These are phyloP conservation scores for Polyergus mexicanus DNA, from an alignment of 1,140 invertebrate genomes.

Conservation along the genomic window DNA sequence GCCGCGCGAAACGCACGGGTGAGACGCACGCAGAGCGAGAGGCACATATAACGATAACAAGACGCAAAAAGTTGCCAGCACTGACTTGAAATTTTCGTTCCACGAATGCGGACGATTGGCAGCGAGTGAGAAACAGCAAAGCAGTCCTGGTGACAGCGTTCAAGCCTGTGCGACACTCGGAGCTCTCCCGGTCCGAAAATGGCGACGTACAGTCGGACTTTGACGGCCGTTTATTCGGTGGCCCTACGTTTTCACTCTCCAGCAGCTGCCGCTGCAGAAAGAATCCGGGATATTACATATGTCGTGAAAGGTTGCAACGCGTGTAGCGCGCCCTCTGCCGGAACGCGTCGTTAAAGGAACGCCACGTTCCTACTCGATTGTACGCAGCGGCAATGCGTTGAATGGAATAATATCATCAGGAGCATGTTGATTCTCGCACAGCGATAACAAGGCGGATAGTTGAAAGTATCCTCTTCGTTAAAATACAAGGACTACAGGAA, in stretches of 20 bases:
- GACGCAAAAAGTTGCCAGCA: conserved; percentile 85
- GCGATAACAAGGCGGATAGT: too few species aligned
- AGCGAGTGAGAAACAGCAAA: conserved; percentile 70
- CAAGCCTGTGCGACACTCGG: conserved; percentile 60
- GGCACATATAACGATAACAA: conserved; percentile 59
- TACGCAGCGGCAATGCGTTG: background rate
- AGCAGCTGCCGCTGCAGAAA: background rate
- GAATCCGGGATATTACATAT: background rate
- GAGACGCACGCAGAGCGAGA: background rate
- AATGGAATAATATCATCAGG: too few species aligned
- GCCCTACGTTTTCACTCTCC: conserved; percentile 17
- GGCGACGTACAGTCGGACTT: background rate
- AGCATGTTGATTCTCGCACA: too few species aligned
- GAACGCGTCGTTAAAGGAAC: background rate
- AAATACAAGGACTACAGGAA: too few species aligned
- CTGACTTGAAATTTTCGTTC: conserved; percentile 84
- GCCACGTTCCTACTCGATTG: background rate
- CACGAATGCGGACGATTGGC: conserved; percentile 81
- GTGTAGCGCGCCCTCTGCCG: conserved; percentile 15
- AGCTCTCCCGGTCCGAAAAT: conserved; percentile 13
- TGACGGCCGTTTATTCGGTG: background rate
- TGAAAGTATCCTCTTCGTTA: too few species aligned
- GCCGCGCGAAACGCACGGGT: background rate
- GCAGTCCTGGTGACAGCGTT: conserved; percentile 75
- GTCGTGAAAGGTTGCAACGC: background rate